Conservation (phyloP, 2,797 vertebrate genomes). For the Leucoraja ocellata region DNA sequence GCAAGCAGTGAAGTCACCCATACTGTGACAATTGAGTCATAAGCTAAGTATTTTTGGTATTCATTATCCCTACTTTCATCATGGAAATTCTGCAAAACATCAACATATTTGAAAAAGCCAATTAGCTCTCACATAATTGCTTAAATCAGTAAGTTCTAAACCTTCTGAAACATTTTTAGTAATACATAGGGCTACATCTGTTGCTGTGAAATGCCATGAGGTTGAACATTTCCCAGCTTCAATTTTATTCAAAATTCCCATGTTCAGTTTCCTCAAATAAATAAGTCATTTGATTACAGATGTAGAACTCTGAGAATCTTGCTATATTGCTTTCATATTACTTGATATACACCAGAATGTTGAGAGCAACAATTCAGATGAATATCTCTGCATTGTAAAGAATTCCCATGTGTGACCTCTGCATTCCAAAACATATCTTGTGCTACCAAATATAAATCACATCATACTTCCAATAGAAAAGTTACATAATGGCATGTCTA, state of each 20-base stretch:
- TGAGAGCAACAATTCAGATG: constrained; percentile 12
- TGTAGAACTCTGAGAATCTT: constrained; percentile 1
- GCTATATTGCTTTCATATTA: neutral
- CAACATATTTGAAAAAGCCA: neutral
- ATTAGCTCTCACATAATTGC: neutral
- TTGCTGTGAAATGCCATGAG: neutral
- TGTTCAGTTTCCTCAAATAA: neutral
- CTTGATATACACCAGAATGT: constrained; percentile 18
- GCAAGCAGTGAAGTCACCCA: constrained; percentile 20
- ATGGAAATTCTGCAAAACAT: neutral
- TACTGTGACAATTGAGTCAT: constrained; percentile 10
- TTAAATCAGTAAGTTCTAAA: constrained; percentile 26
- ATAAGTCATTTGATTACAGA: neutral
- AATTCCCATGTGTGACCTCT: constrained; percentile 8
- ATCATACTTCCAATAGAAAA: constrained; percentile 14
- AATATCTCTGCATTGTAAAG: neutral
- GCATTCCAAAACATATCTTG: constrained; percentile 17
- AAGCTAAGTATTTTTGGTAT: constrained; percentile 27
- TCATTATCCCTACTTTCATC: neutral
- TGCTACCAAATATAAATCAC: constrained; percentile 22
- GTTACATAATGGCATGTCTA: neutral
- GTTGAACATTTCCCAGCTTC: neutral
- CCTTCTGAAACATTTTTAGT: neutral
- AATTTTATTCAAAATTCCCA: neutral
- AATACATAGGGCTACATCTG: neutral